Evolutionary conservation across 2,797 vertebrate species (phyloP), one percentile per base, ranked within the genome.

Genomic region (Balearica regulorum): DNA sequence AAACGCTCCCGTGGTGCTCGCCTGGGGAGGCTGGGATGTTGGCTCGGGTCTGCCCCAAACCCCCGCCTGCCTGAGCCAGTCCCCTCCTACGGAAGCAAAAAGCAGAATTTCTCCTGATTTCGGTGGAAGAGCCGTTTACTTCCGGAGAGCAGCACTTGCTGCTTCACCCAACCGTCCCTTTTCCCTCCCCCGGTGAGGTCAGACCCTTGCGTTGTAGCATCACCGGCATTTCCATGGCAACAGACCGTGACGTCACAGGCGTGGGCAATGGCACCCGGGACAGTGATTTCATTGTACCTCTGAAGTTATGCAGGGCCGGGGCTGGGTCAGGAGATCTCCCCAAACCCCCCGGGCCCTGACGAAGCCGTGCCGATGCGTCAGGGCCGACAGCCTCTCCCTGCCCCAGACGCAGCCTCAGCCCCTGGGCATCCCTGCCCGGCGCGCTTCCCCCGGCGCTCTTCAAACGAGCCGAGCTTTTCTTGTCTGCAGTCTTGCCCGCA

Each of bases 241-340:
- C 94, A 94, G 97, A 94, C 97, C 70, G 29, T 93, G 95, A 70
- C 49, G 54, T 96, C 93, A 81, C 41, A 68, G 55, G 92, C 83
- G 70, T 80, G 91, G 89, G 83, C 90, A 71, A 33, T 14, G 71
- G 83, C 54, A 41, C 53, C 69, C 66, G 16, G 51, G 76, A 89
- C 93, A 87, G 89, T 82, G 94, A 92, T 60, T 77, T 92, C 92
- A 86, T 65, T 41, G 82, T 93, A 29, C 57, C 65, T 29, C 66
- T 3, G 53, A 55, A 41, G 66, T 72, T 39, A 17, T 1, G 53
- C 25, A 7, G 88, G 44, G n/a, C 65, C 68, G 87, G 66, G 35
- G n/a, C 65, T 28, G 19, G 39, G 83, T 55, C 21, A 31, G 88
- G 91, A 80, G 75, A 41, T 48, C 62, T 86, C 91, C 87, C 85